phyloP scores from a whole-genome alignment of 2,888 invertebrate genomes.

The Tromatobia lineatoria region DNA sequence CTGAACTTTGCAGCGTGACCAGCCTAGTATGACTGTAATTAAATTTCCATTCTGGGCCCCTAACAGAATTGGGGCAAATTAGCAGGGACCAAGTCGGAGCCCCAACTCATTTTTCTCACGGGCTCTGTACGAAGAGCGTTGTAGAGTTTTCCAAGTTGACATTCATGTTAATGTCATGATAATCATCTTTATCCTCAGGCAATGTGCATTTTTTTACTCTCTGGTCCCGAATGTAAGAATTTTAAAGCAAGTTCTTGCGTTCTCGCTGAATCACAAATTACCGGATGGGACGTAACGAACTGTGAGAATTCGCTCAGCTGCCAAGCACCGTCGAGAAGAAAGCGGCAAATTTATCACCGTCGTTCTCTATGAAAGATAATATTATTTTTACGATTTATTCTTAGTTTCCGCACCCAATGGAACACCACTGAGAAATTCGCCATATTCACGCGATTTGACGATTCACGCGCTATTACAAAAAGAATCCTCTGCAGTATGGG shows the following conservation, averaged over 20 bases:
- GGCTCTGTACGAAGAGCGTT: neutral
- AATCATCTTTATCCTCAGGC: neutral
- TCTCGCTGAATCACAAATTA: slow-evolving; percentile 33
- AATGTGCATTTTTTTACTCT: slow-evolving; percentile 1
- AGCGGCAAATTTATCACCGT: slow-evolving; percentile 14
- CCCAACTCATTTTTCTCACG: too few relatives aligned
- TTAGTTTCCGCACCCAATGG: neutral
- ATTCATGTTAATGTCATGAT: neutral
- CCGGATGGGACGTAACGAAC: slow-evolving; percentile 24
- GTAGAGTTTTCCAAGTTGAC: neutral
- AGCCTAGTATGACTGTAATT: too few relatives aligned
- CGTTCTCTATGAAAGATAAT: slow-evolving; percentile 20
- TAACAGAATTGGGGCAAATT: too few relatives aligned
- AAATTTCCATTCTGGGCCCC: too few relatives aligned
- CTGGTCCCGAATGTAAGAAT: neutral
- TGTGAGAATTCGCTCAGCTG: slow-evolving; percentile 43
- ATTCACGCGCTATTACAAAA: neutral
- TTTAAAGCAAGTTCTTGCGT: neutral
- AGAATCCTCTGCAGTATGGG: neutral
- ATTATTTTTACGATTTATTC: slow-evolving; percentile 35
- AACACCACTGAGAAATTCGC: slow-evolving; percentile 20
- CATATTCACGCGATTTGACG: neutral
- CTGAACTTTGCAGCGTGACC: too few relatives aligned
- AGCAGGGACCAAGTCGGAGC: too few relatives aligned
- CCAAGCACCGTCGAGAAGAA: slow-evolving; percentile 22